Conservation (phyloP, 2,888 invertebrate genomes). For the Epirrhoe tristata region DNA sequence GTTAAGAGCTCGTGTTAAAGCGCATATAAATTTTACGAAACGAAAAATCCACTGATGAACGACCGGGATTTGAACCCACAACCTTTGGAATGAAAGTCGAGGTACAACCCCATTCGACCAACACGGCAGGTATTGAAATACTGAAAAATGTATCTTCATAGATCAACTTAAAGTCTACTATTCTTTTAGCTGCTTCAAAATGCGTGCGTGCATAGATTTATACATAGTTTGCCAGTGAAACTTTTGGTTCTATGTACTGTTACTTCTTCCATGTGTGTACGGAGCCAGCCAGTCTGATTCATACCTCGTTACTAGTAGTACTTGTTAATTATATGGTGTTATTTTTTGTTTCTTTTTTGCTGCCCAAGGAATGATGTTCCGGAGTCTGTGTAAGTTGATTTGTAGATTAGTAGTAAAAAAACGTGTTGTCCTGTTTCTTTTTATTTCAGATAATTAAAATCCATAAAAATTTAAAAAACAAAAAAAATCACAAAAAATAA, state of each 20-base stretch:
- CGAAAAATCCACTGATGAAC: too few species aligned
- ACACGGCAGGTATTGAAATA: too few species aligned
- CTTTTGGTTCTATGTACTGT: constrained; percentile 7
- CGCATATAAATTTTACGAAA: too few species aligned
- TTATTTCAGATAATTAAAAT: too few species aligned
- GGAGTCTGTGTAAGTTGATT: constrained; percentile 74
- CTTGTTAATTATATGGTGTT: constrained; percentile 22
- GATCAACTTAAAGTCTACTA: too few species aligned
- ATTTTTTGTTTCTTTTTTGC: constrained; percentile 58
- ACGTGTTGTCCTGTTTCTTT: not conserved
- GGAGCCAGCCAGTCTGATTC: constrained; percentile 32
- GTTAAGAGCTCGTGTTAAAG: too few species aligned
- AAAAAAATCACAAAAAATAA: too few species aligned
- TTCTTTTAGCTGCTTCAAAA: too few species aligned
- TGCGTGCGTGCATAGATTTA: not conserved
- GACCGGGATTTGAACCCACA: too few species aligned
- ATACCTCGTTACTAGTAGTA: constrained; percentile 16
- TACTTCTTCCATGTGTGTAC: constrained; percentile 15
- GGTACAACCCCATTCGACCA: too few species aligned
- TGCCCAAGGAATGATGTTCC: constrained; percentile 72
- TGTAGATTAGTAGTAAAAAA: constrained; percentile 3
- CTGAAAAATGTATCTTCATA: too few species aligned
- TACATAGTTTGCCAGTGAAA: constrained; percentile 4
- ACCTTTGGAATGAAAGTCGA: too few species aligned
- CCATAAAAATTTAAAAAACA: not conserved